Conservation (phyloP, 1,140 invertebrate genomes). For the Aphidius gifuensis region DNA sequence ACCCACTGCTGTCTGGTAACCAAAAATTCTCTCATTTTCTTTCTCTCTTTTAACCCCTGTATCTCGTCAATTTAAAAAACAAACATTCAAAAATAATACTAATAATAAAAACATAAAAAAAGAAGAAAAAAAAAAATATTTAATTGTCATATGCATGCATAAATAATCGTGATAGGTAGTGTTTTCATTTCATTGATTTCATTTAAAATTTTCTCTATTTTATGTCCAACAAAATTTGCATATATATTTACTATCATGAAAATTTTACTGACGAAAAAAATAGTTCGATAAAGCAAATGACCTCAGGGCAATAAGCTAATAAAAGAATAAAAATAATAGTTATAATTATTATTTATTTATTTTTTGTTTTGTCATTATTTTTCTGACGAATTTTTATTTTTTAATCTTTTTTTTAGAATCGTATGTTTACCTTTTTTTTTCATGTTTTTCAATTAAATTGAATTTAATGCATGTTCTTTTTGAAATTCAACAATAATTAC, state of each 20-base stretch:
- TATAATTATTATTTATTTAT: background rate
- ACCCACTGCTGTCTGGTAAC: background rate
- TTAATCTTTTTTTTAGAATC: background rate
- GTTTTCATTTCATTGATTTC: conserved; percentile 10
- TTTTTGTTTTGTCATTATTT: background rate
- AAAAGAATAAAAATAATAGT: background rate
- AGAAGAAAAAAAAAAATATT: background rate
- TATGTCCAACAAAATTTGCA: conserved; percentile 10
- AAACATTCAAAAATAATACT: background rate
- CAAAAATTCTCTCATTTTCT: background rate
- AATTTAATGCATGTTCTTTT: too few relatives aligned
- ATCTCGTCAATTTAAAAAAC: too few relatives aligned
- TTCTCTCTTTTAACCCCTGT: too few relatives aligned
- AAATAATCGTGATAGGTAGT: conserved; percentile 4
- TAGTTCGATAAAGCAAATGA: too few relatives aligned
- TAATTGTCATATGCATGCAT: conserved; percentile 17
- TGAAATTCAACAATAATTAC: too few relatives aligned
- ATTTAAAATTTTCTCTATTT: conserved; percentile 11
- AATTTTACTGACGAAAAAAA: too few relatives aligned
- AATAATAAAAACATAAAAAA: background rate
- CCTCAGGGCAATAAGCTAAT: background rate
- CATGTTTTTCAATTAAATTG: too few relatives aligned
- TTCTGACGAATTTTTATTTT: background rate
- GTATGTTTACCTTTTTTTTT: too few relatives aligned
- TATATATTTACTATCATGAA: conserved; percentile 2